A percentile compares a stretch with the other conserved stretches of the same genome.
These are phyloP conservation scores for Conops quadrifasciatus DNA, from an alignment of 2,888 invertebrate species.

Conservation along the genomic window DNA sequence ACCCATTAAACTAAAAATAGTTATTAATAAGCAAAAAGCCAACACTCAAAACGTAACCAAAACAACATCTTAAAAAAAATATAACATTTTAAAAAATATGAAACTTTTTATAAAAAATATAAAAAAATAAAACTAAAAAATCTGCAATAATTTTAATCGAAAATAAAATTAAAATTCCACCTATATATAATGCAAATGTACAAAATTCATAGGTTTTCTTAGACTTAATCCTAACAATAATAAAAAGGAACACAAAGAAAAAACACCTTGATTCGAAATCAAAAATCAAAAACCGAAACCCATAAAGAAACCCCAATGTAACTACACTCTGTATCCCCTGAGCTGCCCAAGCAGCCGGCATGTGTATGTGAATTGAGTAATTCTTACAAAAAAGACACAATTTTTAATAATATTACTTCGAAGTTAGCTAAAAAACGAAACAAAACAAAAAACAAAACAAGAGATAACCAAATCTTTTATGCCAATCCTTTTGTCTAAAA, in stretches of 20 bases:
- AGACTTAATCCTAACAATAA: too few relatives aligned
- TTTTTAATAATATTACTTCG: conserved; percentile 3
- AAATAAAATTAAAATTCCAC: background rate
- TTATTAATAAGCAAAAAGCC: conserved; percentile 28
- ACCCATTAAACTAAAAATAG: background rate
- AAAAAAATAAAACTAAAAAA: conserved; percentile 11
- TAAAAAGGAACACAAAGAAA: background rate
- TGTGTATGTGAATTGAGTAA: background rate
- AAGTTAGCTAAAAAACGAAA: conserved; percentile 5
- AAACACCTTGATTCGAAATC: too few relatives aligned
- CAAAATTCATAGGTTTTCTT: too few relatives aligned
- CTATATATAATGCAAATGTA: background rate
- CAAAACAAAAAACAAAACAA: background rate
- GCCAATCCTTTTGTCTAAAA: conserved; percentile 62
- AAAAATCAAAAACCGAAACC: conserved; percentile 9
- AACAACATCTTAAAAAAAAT: too few relatives aligned
- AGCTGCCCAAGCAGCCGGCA: background rate
- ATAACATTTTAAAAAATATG: background rate
- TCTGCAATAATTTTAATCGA: background rate
- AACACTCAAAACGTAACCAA: conserved; percentile 5
- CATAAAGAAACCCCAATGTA: conserved; percentile 48
- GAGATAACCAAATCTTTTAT: conserved; percentile 42
- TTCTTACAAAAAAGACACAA: conserved; percentile 18
- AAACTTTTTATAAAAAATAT: conserved; percentile 23
- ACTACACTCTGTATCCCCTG: conserved; percentile 64